Conservation (phyloP, 1,140 invertebrate species). For the Drosophila takahashii region DNA sequence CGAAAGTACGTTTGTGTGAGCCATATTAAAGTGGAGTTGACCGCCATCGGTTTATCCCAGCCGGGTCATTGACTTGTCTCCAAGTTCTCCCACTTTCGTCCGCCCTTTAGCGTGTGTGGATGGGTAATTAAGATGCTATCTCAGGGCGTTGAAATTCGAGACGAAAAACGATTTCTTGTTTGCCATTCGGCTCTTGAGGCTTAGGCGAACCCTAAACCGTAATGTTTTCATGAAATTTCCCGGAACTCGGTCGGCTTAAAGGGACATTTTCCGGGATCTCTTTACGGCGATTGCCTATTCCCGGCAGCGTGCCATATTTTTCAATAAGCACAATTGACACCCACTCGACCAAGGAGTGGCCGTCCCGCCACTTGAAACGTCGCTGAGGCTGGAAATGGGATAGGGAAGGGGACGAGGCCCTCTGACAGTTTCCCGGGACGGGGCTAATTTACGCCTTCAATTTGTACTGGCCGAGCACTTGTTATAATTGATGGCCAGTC, state of each 20-base stretch:
- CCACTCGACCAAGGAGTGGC: constrained; percentile 31
- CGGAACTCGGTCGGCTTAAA: constrained; percentile 28
- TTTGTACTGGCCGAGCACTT: constrained; percentile 64
- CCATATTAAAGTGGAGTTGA: constrained; percentile 48
- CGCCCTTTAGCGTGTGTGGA: constrained; percentile 15
- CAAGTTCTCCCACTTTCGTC: neutral
- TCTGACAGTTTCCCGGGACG: constrained; percentile 17
- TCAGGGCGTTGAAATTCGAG: constrained; percentile 64
- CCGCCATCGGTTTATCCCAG: constrained; percentile 27
- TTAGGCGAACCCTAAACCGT: constrained; percentile 16
- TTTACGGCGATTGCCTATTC: constrained; percentile 25
- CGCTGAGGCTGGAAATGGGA: neutral
- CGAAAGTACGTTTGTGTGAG: constrained; percentile 36
- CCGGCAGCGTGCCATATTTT: constrained; percentile 49
- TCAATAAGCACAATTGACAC: constrained; percentile 71
- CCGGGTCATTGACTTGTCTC: constrained; percentile 65
- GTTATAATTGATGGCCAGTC: constrained; percentile 71
- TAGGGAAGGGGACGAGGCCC: neutral
- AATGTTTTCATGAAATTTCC: constrained; percentile 13
- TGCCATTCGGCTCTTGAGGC: constrained; percentile 27
- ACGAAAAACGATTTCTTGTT: constrained; percentile 42
- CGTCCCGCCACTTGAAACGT: constrained; percentile 1
- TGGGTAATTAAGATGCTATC: constrained; percentile 78
- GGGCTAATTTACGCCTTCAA: constrained; percentile 72
- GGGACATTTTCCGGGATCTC: neutral